Evolutionary conservation across 2,888 invertebrate genomes (phyloP).

Genomic region (Lagria hirta): DNA sequence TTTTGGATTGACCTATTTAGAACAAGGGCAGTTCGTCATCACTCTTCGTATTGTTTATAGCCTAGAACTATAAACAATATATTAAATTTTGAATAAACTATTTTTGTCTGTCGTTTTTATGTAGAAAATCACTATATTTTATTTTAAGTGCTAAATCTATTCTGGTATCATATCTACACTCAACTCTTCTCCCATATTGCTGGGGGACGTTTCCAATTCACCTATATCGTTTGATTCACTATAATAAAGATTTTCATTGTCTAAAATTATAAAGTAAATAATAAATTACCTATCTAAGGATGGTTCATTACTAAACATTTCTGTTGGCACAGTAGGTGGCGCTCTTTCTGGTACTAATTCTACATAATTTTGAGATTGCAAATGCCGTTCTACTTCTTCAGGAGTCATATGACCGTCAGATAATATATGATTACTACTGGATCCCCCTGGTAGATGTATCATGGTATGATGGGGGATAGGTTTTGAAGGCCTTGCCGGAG

Average conservation of each 20-base stretch:
- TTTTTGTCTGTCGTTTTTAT: neutral
- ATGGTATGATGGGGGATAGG: constrained; percentile 39
- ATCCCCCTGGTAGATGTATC: constrained; percentile 57
- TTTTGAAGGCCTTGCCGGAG: constrained; percentile 53
- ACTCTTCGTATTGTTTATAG: no score
- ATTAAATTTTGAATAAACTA: no score
- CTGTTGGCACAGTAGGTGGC: constrained; percentile 86
- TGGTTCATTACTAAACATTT: constrained; percentile 94
- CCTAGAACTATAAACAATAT: no score
- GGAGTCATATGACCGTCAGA: constrained; percentile 87
- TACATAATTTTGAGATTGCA: constrained; percentile 81
- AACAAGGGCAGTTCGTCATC: no score
- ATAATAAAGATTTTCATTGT: constrained; percentile 51
- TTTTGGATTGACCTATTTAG: no score
- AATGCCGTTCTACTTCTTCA: constrained; percentile 86
- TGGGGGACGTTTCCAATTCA: constrained; percentile 78
- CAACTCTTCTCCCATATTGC: constrained; percentile 78
- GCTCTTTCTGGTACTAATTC: constrained; percentile 82
- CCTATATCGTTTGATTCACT: constrained; percentile 82
- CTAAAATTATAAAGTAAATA: no score
- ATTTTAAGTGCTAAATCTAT: constrained; percentile 37
- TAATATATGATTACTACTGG: constrained; percentile 54
- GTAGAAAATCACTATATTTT: neutral
- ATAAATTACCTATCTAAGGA: constrained; percentile 85
- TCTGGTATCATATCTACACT: constrained; percentile 66